These are phyloP conservation scores for Anthoptus insignis DNA, from an alignment of 2,888 invertebrate species.

Conservation along the genomic window DNA sequence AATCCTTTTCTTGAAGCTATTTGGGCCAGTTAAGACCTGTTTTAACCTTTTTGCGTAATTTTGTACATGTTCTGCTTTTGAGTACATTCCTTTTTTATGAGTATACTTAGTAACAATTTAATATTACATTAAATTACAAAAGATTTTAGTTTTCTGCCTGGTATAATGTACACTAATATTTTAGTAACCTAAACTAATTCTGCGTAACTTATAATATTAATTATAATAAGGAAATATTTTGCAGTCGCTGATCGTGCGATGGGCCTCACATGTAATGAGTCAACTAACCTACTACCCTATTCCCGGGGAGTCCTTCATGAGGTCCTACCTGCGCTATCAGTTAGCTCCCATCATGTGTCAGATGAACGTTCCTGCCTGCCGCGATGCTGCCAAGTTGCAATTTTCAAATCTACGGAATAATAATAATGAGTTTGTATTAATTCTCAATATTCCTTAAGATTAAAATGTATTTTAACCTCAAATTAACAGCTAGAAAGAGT, in stretches of 20 bases:
- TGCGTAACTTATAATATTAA: too few relatives aligned
- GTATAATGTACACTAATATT: too few relatives aligned
- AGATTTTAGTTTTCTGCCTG: too few relatives aligned
- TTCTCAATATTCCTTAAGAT: background rate
- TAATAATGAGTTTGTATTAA: slow-evolving; percentile 58
- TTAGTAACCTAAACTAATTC: too few relatives aligned
- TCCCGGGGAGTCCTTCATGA: slow-evolving; percentile 66
- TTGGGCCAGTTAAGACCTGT: too few relatives aligned
- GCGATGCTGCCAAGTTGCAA: slow-evolving; percentile 58
- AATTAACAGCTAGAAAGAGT: too few relatives aligned
- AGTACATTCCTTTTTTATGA: background rate
- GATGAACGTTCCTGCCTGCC: slow-evolving; percentile 59
- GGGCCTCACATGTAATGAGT: slow-evolving; percentile 62
- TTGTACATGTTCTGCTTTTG: background rate
- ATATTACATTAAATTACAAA: too few relatives aligned
- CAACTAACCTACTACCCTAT: slow-evolving; percentile 60
- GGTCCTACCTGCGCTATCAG: slow-evolving; percentile 70
- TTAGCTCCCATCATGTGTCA: slow-evolving; percentile 70
- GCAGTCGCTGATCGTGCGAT: slow-evolving; percentile 60
- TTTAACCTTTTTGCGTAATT: too few relatives aligned
- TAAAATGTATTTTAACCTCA: too few relatives aligned
- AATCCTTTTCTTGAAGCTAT: too few relatives aligned
- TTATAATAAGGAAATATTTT: slow-evolving; percentile 8
- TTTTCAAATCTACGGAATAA: slow-evolving; percentile 54
- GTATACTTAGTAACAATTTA: too few relatives aligned